Base-by-base conservation (phyloP, 2,888 invertebrate genomes). In the Acrocyrtus sp. region DNA sequence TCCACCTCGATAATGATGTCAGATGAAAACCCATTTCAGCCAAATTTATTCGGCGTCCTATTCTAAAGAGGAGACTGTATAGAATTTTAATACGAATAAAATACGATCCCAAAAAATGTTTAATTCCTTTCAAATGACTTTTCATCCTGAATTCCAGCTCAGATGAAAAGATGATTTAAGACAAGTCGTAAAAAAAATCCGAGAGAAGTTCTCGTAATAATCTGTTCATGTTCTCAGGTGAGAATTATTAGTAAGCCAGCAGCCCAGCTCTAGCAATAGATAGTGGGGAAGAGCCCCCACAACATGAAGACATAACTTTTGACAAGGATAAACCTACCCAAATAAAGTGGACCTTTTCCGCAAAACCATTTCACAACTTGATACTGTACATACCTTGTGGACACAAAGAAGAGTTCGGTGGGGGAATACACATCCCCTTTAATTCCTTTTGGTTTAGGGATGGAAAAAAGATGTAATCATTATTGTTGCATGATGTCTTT, bases 301-400 rank as follows among this genome's bases (percentile, higher is more conserved):
- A 58, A n/a, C 63, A 72, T 72, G 50, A 63, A 65, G 41, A 72
- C 57, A 39, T 50, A 58, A 56, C 63, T 65, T 63, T 63, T 63
- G 72, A 72, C 72, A 72, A 53, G 63, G 63, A 58, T 72, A 63
- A n/a, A n/a, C n/a, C n/a, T n/a, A n/a, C n/a, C n/a, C n/a, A n/a
- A n/a, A n/a, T n/a, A n/a, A n/a, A n/a, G n/a, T n/a, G n/a, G n/a
- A n/a, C 58, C 53, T 26, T 50, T 12, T 26, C 43, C 63, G 19
- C 47, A 48, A 61, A 61, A 15, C 61, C 21, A 27, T 27, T 22
- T 50, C 45, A 56, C 19, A 54, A 62, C n/a, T n/a, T n/a, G n/a
- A n/a, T n/a, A n/a, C n/a, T n/a, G n/a, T n/a, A n/a, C n/a, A n/a
- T n/a, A n/a, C n/a, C n/a, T n/a, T n/a, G n/a, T n/a, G n/a, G n/a